These are phyloP conservation scores for Speoplatyrhinus poulsoni DNA, from an alignment of 2,113 vertebrate species.

Conservation along the genomic window DNA sequence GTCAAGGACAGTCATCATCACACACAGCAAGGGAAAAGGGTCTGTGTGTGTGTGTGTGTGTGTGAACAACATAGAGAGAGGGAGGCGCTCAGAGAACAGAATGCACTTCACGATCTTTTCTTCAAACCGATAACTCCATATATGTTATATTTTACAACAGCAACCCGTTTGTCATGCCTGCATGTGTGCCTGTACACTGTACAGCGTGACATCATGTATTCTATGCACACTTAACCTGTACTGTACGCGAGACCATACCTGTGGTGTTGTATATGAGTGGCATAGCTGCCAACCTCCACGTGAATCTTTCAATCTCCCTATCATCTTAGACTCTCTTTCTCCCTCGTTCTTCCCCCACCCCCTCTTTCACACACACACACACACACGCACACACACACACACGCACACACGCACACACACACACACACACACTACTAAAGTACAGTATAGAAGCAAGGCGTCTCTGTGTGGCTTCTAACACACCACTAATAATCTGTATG, in stretches of 20 bases:
- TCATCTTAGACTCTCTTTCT: slow-evolving; percentile 14
- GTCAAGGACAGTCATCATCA: slow-evolving; percentile 73
- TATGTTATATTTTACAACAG: slow-evolving; percentile 13
- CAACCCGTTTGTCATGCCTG: not conserved
- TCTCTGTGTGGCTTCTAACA: not conserved
- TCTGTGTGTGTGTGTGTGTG: slow-evolving; percentile 9
- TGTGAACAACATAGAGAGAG: slow-evolving; percentile 9
- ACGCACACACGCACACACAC: not conserved
- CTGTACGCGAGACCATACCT: not conserved
- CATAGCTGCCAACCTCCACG: slow-evolving; percentile 1
- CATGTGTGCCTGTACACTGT: slow-evolving; percentile 18
- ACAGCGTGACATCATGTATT: not conserved
- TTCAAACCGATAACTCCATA: not conserved
- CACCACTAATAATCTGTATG: slow-evolving; percentile 42
- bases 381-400: not conserved
- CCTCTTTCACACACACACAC: not conserved
- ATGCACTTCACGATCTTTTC: not conserved
- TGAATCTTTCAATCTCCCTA: slow-evolving; percentile 16
- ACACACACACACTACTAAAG: slow-evolving; percentile 14
- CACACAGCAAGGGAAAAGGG: slow-evolving; percentile 10
- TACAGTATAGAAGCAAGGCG: slow-evolving; percentile 1
- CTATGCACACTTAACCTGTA: too few relatives aligned
- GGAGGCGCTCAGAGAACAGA: not conserved
- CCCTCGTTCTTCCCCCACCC: not conserved
- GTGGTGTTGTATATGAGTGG: not conserved